phyloP scores from a whole-genome alignment of 2,888 invertebrate species.

The Philereme transversata region DNA sequence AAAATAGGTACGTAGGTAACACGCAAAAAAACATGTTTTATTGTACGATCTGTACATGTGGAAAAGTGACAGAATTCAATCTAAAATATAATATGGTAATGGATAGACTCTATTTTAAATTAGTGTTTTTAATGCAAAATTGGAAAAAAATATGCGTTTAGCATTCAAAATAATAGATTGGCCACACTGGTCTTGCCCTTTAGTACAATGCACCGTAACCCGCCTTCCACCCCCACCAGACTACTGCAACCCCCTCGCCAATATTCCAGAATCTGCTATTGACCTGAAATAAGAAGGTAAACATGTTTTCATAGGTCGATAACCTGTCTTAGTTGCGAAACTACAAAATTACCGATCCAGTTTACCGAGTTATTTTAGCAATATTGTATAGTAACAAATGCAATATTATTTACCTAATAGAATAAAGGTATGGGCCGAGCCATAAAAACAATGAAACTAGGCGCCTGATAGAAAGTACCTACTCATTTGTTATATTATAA shows the following conservation, averaged over 20 bases:
- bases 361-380: too few relatives aligned
- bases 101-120: too few relatives aligned
- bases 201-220: slow-evolving; percentile 80
- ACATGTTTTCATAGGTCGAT: slow-evolving; percentile 53
- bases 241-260: slow-evolving; percentile 67
- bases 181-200: slow-evolving; percentile 65
- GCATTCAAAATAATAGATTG: too few relatives aligned
- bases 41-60: too few relatives aligned
- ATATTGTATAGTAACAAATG: too few relatives aligned
- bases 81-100: too few relatives aligned
- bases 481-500: slow-evolving; percentile 17
- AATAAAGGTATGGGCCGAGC: neutral
- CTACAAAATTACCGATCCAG: neutral
- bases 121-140: too few relatives aligned
- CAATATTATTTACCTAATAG: too few relatives aligned
- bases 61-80: too few relatives aligned
- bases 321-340: slow-evolving; percentile 34
- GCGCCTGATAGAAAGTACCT: slow-evolving; percentile 14
- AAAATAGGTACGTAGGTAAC: too few relatives aligned
- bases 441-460: slow-evolving; percentile 18
- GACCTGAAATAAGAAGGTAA: slow-evolving; percentile 73
- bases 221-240: slow-evolving; percentile 71
- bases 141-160: too few relatives aligned
- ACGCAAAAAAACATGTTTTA: too few relatives aligned
- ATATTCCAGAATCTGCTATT: slow-evolving; percentile 70